A percentile compares a stretch with the other conserved stretches of the same genome.
phyloP scores from a whole-genome alignment of 2,113 vertebrate genomes.

The Periophthalmus modestus region DNA sequence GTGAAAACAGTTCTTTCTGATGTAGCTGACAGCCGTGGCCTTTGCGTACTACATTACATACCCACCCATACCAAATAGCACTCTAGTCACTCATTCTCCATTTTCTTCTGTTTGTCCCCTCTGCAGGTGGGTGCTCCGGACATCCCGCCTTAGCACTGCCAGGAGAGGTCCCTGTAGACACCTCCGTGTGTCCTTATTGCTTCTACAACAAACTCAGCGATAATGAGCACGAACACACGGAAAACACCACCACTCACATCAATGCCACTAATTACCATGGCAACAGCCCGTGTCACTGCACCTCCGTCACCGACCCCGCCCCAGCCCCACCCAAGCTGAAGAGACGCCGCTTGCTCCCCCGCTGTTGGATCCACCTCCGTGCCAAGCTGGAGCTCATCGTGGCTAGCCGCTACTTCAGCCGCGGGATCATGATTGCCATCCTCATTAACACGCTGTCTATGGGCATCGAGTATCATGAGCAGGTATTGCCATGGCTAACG shows the following conservation, averaged over 20 bases:
- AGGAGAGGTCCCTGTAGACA: conserved; percentile 56
- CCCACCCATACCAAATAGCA: background rate
- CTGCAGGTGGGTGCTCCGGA: conserved; percentile 57
- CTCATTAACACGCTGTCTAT: conserved; percentile 97
- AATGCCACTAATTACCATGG: background rate
- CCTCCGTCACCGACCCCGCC: conserved; percentile 41
- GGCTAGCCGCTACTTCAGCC: conserved; percentile 96
- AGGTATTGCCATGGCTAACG: conserved; percentile 76
- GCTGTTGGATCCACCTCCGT: conserved; percentile 47
- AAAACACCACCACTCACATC: conserved; percentile 9
- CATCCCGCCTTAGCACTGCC: conserved; percentile 43
- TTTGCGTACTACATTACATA: background rate
- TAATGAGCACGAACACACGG: conserved; percentile 28
- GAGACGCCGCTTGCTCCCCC: conserved; percentile 25
- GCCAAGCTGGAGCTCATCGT: conserved; percentile 80
- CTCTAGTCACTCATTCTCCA: background rate
- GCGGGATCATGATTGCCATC: conserved; percentile 97
- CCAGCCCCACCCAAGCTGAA: conserved; percentile 29
- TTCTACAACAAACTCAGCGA: conserved; percentile 54
- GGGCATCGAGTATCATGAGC: conserved; percentile 96
- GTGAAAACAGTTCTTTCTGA: background rate
- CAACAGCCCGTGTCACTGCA: conserved; percentile 5
- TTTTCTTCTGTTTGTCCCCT: conserved; percentile 6
- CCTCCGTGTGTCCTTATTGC: conserved; percentile 58
- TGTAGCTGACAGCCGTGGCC: background rate